These are phyloP conservation scores for Scolanthus callimorphus DNA, from an alignment of 92 coral and sea anemone species.

Conservation along the genomic window DNA sequence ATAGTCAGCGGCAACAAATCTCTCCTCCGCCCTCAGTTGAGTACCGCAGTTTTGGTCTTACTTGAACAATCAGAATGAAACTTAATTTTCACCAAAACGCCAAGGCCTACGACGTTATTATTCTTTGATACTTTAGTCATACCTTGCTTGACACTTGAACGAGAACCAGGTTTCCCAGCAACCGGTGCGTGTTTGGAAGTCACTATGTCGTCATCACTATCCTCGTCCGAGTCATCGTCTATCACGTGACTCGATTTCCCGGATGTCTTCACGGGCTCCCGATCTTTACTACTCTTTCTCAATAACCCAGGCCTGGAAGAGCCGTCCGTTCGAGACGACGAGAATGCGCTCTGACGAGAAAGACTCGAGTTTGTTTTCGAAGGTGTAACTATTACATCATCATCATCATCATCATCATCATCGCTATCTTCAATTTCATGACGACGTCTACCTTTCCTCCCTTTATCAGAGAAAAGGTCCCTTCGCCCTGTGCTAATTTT, in stretches of 20 bases:
- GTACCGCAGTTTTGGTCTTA: no score
- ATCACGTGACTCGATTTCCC: conserved; percentile 4
- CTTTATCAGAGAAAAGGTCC: background rate
- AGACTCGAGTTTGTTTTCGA: background rate
- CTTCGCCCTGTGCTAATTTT: no score
- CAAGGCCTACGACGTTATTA: no score
- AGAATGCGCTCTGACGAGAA: background rate
- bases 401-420: conserved; percentile 74
- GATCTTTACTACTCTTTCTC: background rate
- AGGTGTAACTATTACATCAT: conserved; percentile 17
- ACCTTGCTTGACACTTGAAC: background rate
- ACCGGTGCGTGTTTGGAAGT: background rate
- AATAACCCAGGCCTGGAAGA: background rate
- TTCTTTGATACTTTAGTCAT: no score
- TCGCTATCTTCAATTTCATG: conserved; percentile 67
- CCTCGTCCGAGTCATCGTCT: conserved; percentile 43
- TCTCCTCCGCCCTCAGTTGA: no score
- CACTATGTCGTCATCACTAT: conserved; percentile 32
- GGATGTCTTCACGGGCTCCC: conserved; percentile 1
- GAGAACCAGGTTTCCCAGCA: background rate
- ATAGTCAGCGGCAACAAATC: no score
- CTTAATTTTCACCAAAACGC: no score
- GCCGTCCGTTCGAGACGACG: background rate
- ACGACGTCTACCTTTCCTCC: no score
- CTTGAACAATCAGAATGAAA: no score